Conservation (phyloP, 2,113 vertebrate genomes). For the Cettia cetti region DNA sequence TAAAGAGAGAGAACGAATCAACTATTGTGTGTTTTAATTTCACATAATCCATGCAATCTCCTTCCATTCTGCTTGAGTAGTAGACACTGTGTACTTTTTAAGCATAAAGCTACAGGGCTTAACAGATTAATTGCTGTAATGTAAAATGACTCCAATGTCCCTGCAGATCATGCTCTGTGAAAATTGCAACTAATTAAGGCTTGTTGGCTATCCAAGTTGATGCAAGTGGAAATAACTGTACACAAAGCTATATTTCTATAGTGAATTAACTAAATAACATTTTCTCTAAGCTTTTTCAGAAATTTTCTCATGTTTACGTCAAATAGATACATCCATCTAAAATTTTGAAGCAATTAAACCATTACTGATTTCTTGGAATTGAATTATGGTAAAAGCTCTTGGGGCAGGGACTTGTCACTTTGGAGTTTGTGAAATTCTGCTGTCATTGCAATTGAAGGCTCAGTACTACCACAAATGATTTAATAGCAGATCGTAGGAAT, state of each 20-base stretch:
- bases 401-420: not conserved
- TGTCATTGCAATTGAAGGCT: not conserved
- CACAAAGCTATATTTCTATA: not conserved
- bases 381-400: not conserved
- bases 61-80: not conserved
- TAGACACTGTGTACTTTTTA: not conserved
- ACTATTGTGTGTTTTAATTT: not conserved
- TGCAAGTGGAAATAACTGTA: not conserved
- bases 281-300: not conserved
- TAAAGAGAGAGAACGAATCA: not conserved
- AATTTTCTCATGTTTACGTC: not conserved
- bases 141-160: not conserved
- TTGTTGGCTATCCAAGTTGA: not conserved
- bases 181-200: conserved; percentile 20
- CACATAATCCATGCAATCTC: not conserved
- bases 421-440: not conserved
- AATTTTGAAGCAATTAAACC: not conserved
- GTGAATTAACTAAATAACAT: not conserved
- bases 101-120: not conserved
- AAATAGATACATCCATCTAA: not conserved
- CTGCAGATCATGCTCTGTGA: not conserved
- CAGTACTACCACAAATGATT: not conserved
- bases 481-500: not conserved
- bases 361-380: not conserved
- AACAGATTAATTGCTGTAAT: conserved; percentile 11